phyloP scores from a whole-genome alignment of 2,113 vertebrate genomes.

The Syngnathus floridae region DNA sequence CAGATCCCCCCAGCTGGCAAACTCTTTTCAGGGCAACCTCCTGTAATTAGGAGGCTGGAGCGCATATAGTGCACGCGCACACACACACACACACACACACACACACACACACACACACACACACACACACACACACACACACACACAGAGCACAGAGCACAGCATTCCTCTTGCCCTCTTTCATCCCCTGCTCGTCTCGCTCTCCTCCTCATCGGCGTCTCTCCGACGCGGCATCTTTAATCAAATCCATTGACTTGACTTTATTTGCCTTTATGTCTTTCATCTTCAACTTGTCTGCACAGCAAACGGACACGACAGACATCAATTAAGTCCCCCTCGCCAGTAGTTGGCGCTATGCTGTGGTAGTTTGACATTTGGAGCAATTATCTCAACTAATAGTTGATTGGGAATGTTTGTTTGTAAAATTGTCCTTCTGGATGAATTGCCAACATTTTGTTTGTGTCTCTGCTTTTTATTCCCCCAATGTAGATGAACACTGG shows the following conservation, averaged over 20 bases:
- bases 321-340: too few species aligned
- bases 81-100: neutral
- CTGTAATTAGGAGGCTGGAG: conserved; percentile 87
- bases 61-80: conserved; percentile 32
- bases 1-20: conserved; percentile 75
- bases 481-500: neutral
- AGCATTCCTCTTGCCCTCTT: conserved; percentile 60
- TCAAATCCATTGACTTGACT: conserved; percentile 17
- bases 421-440: too few species aligned
- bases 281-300: conserved; percentile 13
- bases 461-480: too few species aligned
- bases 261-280: conserved; percentile 64
- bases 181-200: conserved; percentile 7
- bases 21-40: conserved; percentile 86
- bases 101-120: neutral
- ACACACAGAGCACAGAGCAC: conserved; percentile 22
- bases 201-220: conserved; percentile 19
- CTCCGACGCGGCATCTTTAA: conserved; percentile 13
- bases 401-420: too few species aligned
- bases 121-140: conserved; percentile 9
- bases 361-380: too few species aligned
- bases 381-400: too few species aligned
- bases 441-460: too few species aligned
- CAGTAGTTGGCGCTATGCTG: too few species aligned
- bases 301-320: neutral